A percentile compares a stretch with the other conserved stretches of the same genome.
Evolutionary conservation across 92 coral and sea anemone genomes (phyloP).

Genomic region (Parazoanthus atlanticus): DNA sequence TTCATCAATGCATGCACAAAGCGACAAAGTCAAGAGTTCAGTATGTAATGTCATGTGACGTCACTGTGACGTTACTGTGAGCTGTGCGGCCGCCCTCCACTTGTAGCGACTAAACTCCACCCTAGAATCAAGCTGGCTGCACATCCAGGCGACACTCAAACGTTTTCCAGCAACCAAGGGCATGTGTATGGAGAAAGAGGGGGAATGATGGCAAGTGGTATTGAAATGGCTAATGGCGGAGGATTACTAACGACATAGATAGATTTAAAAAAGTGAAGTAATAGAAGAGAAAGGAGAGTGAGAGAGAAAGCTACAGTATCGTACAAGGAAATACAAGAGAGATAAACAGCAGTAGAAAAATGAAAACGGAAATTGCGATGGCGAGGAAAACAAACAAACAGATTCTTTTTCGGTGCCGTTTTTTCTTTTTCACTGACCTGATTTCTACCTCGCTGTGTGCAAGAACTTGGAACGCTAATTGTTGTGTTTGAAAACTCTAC

Average conservation of each 20-base stretch:
- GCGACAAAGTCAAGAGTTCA: slow-evolving; percentile 63
- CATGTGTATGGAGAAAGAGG: background rate
- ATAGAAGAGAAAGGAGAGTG: background rate
- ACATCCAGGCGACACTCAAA: background rate
- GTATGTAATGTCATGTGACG: slow-evolving; percentile 75
- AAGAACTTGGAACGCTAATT: background rate
- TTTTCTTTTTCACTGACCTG: background rate
- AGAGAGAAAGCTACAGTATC: background rate
- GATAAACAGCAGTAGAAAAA: background rate
- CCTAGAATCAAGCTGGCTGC: background rate
- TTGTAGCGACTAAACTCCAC: background rate
- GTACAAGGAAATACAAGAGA: background rate
- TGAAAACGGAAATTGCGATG: background rate
- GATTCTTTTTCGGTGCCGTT: background rate
- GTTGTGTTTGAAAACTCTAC: too few relatives aligned
- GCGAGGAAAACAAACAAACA: background rate
- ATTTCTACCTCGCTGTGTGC: background rate
- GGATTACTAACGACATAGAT: too few relatives aligned
- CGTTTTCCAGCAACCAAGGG: background rate
- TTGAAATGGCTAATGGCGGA: too few relatives aligned
- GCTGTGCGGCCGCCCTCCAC: background rate
- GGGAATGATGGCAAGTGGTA: background rate
- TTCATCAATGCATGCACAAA: slow-evolving; percentile 60
- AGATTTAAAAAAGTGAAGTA: too few relatives aligned
- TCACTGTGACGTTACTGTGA: background rate